Base-by-base conservation (phyloP, 2,797 vertebrate genomes). In the Acanthopagrus latus region DNA sequence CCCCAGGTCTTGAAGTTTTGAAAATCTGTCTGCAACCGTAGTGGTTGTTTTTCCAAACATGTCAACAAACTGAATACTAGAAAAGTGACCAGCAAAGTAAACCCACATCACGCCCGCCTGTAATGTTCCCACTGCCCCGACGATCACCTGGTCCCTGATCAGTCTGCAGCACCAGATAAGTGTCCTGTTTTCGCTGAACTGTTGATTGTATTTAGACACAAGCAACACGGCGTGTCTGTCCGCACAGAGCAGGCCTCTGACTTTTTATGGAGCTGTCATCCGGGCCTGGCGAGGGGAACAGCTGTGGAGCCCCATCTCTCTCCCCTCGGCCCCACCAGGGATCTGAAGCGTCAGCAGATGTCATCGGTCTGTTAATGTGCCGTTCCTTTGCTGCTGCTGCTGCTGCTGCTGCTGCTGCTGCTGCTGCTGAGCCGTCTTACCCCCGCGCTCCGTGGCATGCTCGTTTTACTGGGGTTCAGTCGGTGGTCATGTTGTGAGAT, bases 211-310 rank as follows among this genome's bases (percentile, higher is more conserved):
- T 59, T 84, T 70, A 86, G 76, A 81, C 89, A 90, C 78, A 83
- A 89, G 84, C 84, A 70, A 33, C 83, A 69, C 86, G 21, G 79
- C 77, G 55, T 90, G 88, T 93, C 91, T 92, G 87, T 94, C 88
- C 88, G 76, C 88, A 89, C 81, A 59, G 80, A 83, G 82, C 92
- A 91, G 86, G 78, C 87, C 84, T 77, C 83, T 7, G 85, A 84
- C 91, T 95, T 94, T 94, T 93, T 94, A 91, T 94, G 92, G 93
- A 90, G 87, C 91, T 92, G 92, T 95, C 93, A 90, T 89, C 88
- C 89, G 84, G 84, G 81, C 90, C 74, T 80, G 90, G 85, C 82
- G 16, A 62, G 79, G 83, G 75, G 89, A 92, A 91, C 94, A 95
- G 94, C 94, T 95, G 95, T 89, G 91, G 90, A 90, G 89, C 82